Evolutionary conservation across 2,797 vertebrate genomes (phyloP), one percentile per base, ranked within the genome.

Genomic region (Microctenopoma stevenorrisi): DNA sequence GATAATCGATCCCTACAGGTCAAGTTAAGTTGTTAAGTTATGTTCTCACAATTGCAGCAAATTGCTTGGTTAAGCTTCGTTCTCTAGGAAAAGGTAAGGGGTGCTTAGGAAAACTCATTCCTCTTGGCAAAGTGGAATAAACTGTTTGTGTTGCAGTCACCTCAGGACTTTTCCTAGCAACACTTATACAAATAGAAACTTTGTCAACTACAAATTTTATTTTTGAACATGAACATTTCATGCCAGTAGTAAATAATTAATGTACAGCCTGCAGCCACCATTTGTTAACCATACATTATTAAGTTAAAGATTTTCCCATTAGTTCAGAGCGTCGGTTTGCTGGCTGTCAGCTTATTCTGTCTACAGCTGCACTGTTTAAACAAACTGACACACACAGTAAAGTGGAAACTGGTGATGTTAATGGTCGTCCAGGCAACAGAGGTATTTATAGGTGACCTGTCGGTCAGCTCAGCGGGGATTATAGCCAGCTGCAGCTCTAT

Each of bases 381-480:
- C 65, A 61, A 56, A 53, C 64, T 26, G 43, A 64, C 42, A 50
- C 61, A 49, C 38, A 33, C 47, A 58, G 44, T 59, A 55, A 68
- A 69, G 57, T 73, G 76, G 71, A 89, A 87, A 87, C 53, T 72
- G 72, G 63, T 43, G 33, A 68, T 79, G 75, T 85, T 87, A 83
- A 86, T 57, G 72, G 74, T 86, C 60, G 71, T 77, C 80, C 63
- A 81, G 74, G 76, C 83, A 88, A 76, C 80, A 67, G 69, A 76
- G 57, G 85, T 89, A 87, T 88, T 90, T 89, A 90, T 88, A 76
- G 85, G 76, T 84, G 85, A 90, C 89, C 90, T 64, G 18, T 82
- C 16, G 74, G 85, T 86, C 86, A 70, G 70, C 72, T 25, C 72
- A 74, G 53, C 22, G 76, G 69, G 74, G 72, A 75, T 87, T 84